Evolutionary conservation across 2,888 invertebrate species (phyloP).

Genomic region (Suillia variegata): DNA sequence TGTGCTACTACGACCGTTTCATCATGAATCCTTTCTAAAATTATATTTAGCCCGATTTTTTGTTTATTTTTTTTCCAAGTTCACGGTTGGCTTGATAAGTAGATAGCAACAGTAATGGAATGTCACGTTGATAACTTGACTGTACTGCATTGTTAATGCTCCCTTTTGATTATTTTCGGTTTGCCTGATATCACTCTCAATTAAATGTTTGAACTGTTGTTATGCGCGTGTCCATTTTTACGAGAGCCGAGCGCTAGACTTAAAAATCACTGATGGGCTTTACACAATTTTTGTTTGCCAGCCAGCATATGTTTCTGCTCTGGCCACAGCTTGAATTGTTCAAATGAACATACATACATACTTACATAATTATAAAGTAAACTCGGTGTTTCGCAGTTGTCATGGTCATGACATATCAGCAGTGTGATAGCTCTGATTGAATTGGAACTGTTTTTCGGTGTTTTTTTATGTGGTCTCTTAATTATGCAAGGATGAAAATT

Average conservation of each 20-base stretch:
- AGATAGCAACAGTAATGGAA: conserved; percentile 3
- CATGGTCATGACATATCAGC: conserved; percentile 8
- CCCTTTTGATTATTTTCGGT: too few species aligned
- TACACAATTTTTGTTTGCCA: background rate
- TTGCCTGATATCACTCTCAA: background rate
- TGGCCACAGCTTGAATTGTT: background rate
- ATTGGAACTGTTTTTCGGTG: conserved; percentile 1
- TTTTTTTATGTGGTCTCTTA: too few species aligned
- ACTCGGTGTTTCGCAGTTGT: conserved; percentile 2
- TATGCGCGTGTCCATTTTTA: background rate
- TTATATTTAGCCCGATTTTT: background rate
- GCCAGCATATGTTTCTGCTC: too few species aligned
- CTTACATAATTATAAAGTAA: conserved; percentile 10
- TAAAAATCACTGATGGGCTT: conserved; percentile 3
- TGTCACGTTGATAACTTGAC: background rate
- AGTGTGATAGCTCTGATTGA: background rate
- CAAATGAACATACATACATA: background rate
- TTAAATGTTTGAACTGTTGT: background rate
- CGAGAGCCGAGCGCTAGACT: background rate
- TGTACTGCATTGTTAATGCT: background rate
- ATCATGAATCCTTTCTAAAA: background rate
- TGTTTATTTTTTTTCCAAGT: background rate
- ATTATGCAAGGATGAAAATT: too few species aligned
- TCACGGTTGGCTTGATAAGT: background rate
- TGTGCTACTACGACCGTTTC: background rate